phyloP scores from a whole-genome alignment of 2,797 vertebrate genomes.

The Rhyacichthys aspro region DNA sequence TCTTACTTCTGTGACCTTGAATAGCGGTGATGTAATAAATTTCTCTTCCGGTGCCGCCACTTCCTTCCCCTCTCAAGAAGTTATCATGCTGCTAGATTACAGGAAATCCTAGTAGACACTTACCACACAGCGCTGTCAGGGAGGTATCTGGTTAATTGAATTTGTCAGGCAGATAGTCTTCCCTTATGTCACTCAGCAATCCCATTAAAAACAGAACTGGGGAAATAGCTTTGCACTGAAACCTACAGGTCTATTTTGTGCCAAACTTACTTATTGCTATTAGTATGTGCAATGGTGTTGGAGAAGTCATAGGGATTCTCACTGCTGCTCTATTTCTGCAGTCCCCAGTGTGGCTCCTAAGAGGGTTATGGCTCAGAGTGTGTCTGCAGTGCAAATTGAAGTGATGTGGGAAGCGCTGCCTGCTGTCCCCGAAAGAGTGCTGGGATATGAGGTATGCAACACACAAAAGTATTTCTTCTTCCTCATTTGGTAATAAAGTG shows the following conservation, averaged over 20 bases:
- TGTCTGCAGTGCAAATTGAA: conserved; percentile 89
- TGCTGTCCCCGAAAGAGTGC: conserved; percentile 86
- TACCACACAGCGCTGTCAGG: conserved; percentile 72
- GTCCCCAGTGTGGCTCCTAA: conserved; percentile 87
- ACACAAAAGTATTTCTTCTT: conserved; percentile 11
- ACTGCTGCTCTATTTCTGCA: conserved; percentile 71
- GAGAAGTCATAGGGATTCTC: conserved; percentile 52
- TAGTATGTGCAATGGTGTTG: conserved; percentile 58
- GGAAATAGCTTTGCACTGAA: conserved; percentile 72
- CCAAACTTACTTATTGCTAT: conserved; percentile 63
- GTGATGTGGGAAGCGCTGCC: conserved; percentile 87
- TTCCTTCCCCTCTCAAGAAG: conserved; percentile 60
- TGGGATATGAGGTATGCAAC: conserved; percentile 90
- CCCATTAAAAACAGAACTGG: conserved; percentile 72
- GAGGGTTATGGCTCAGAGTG: conserved; percentile 82
- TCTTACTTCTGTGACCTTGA: conserved; percentile 68
- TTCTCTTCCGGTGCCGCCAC: conserved; percentile 48
- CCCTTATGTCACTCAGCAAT: conserved; percentile 81
- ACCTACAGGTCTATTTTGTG: conserved; percentile 65
- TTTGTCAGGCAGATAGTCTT: conserved; percentile 80
- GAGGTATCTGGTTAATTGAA: conserved; percentile 82
- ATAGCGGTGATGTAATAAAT: conserved; percentile 64
- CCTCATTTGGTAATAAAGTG: conserved; percentile 25
- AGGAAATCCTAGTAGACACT: conserved; percentile 80
- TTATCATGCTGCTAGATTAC: conserved; percentile 80